A percentile compares a stretch with the other conserved stretches of the same genome.
Conservation (phyloP, 2,797 vertebrate genomes). For the Gila robusta region DNA sequence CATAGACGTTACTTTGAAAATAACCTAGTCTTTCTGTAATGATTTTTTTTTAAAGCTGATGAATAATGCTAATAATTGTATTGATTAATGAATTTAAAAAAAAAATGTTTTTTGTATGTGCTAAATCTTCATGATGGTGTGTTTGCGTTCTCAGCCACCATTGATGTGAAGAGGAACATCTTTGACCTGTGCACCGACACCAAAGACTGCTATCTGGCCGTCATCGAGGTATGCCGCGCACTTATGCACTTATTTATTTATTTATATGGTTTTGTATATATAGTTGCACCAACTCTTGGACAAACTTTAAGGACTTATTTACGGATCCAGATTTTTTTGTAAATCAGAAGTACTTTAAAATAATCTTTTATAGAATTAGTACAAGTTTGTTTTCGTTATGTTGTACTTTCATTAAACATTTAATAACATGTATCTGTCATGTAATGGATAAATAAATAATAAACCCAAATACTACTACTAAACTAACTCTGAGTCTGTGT, state of each 20-base stretch:
- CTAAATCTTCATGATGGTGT: neutral
- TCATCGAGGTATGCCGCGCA: constrained; percentile 92
- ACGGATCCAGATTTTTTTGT: no score
- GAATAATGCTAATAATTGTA: neutral
- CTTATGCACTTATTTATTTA: neutral
- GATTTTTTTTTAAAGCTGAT: neutral
- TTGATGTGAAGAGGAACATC: constrained; percentile 98
- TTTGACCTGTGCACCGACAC: constrained; percentile 99
- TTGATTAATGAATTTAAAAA: neutral
- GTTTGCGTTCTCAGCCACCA: constrained; percentile 84
- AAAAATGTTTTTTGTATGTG: no score
- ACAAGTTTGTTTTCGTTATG: no score
- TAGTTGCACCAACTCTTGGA: no score
- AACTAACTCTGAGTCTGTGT: neutral
- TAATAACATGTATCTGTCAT: no score
- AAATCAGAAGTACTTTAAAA: no score
- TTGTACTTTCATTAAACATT: no score
- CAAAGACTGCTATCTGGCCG: constrained; percentile 98
- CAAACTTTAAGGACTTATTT: no score
- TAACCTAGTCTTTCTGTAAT: neutral
- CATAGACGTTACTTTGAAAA: neutral
- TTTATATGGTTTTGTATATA: neutral
- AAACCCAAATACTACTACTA: no score
- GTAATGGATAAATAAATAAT: no score
- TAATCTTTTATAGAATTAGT: no score